These are phyloP conservation scores for Orchestes rusci DNA, from an alignment of 2,888 invertebrate species.

Conservation along the genomic window DNA sequence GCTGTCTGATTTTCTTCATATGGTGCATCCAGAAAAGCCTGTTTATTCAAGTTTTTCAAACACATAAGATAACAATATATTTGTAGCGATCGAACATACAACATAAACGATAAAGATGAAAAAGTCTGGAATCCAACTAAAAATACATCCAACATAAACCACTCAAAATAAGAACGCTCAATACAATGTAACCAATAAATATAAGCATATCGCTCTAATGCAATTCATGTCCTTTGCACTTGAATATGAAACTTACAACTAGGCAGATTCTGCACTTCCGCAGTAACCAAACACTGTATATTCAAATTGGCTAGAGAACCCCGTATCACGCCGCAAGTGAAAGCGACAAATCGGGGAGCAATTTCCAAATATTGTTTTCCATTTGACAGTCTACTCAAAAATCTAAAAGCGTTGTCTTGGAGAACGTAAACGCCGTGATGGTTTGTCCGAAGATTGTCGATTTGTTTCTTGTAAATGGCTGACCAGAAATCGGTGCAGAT, in stretches of 20 bases:
- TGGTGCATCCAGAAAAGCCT: no score
- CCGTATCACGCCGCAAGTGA: constrained; percentile 91
- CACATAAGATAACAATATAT: no score
- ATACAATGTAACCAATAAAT: no score
- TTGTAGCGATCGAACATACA: no score
- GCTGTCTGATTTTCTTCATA: no score
- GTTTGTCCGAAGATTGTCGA: constrained; percentile 95
- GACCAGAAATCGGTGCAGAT: constrained; percentile 99
- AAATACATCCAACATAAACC: no score
- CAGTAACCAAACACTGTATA: constrained; percentile 88
- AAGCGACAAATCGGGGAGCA: constrained; percentile 88
- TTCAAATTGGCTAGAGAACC: constrained; percentile 94
- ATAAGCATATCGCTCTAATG: no score
- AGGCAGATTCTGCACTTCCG: constrained; percentile 88
- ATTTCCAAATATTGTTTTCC: constrained; percentile 87
- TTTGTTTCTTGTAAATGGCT: constrained; percentile 95
- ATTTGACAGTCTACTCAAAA: constrained; percentile 79
- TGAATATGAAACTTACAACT: constrained; percentile 89
- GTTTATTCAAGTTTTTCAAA: no score
- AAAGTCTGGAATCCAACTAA: no score
- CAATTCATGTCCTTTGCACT: constrained; percentile 62
- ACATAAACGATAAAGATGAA: no score
- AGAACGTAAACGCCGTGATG: constrained; percentile 97
- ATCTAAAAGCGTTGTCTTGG: constrained; percentile 91
- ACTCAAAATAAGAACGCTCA: no score